phyloP scores from a whole-genome alignment of 2,113 vertebrate species.

The Cynopterus brachyotis region DNA sequence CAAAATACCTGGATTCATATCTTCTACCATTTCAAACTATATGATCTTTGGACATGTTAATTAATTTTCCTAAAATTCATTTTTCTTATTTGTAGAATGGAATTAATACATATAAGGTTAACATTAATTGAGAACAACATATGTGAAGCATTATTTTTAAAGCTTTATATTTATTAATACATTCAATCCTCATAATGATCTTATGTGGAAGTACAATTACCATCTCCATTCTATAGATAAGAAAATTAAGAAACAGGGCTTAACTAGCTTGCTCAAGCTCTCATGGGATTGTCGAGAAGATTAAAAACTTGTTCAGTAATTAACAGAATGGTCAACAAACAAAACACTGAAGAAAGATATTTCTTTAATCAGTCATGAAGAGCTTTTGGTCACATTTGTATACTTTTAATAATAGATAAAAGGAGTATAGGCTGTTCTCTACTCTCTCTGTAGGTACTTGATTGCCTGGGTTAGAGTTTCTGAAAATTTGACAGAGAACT shows the following conservation, averaged over 20 bases:
- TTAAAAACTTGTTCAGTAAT: not conserved
- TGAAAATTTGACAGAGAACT: not conserved
- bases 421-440: not conserved
- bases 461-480: not conserved
- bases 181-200: not conserved
- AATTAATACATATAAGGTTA: not conserved
- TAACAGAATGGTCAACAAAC: not conserved
- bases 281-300: not conserved
- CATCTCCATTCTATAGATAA: not conserved
- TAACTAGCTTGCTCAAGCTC: not conserved
- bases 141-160: not conserved
- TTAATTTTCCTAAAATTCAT: not conserved
- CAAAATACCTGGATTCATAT: not conserved
- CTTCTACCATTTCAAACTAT: not conserved
- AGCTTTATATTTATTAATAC: not conserved
- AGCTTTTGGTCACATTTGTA: not conserved
- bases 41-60: not conserved
- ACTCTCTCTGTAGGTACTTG: not conserved
- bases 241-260: not conserved
- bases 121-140: not conserved
- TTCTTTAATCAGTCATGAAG: not conserved
- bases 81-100: slow-evolving; percentile 5
- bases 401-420: not conserved
- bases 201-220: not conserved
- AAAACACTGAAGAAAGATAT: not conserved